Evolutionary conservation across 2,888 invertebrate species (phyloP).

Genomic region (Atherix ibis): DNA sequence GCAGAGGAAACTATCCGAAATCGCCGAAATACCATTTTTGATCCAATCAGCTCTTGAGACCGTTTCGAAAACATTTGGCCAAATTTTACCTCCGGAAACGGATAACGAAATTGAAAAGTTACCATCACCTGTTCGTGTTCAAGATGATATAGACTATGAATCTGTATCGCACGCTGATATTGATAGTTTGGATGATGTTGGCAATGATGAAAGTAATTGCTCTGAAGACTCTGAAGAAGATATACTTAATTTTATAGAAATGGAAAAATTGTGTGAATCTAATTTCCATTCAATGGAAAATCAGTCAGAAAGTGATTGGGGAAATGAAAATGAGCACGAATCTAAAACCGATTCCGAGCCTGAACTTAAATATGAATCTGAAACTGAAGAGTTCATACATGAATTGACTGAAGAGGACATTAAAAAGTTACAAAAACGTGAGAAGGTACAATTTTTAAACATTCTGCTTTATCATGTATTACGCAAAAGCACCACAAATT

Average conservation of each 20-base stretch:
- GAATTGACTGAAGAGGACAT: conserved; percentile 14
- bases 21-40: conserved; percentile 30
- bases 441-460: conserved; percentile 12
- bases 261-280: no score
- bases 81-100: conserved; percentile 15
- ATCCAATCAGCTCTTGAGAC: conserved; percentile 29
- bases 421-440: conserved; percentile 15
- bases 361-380: conserved; percentile 19
- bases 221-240: no score
- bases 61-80: conserved; percentile 28
- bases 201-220: neutral
- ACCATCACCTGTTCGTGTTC: no score
- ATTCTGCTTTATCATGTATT: conserved; percentile 4
- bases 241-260: no score
- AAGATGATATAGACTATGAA: no score
- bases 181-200: neutral
- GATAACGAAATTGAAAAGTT: no score
- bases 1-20: conserved; percentile 31
- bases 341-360: no score
- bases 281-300: no score
- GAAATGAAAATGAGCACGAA: no score
- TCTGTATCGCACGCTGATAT: no score
- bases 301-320: no score
- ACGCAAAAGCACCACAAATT: neutral
- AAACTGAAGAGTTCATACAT: conserved; percentile 7